These are phyloP conservation scores for Leucopsar rothschildi DNA, from an alignment of 2,113 vertebrate species.

Conservation along the genomic window DNA sequence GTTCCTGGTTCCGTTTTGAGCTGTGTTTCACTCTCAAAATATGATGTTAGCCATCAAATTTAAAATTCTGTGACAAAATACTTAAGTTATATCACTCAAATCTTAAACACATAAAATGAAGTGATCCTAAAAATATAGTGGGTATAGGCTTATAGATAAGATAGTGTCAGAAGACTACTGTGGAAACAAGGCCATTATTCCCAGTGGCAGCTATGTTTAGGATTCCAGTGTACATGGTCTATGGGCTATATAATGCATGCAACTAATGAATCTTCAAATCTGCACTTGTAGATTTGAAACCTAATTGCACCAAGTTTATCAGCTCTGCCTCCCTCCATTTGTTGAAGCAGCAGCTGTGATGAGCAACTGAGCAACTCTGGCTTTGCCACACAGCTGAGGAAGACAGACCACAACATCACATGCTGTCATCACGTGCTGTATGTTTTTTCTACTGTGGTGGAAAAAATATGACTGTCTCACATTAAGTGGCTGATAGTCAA, in stretches of 20 bases:
- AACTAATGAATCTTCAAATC: background rate
- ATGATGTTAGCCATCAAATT: background rate
- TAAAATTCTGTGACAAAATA: background rate
- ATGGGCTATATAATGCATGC: background rate
- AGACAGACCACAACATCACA: constrained; percentile 14
- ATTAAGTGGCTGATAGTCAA: background rate
- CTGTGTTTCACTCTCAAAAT: background rate
- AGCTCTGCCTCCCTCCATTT: background rate
- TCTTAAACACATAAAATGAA: background rate
- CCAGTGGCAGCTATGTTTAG: background rate
- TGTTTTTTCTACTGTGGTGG: background rate
- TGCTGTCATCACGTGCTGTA: background rate
- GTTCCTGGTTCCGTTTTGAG: background rate
- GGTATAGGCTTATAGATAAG: background rate
- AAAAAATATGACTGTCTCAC: background rate
- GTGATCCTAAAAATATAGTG: background rate
- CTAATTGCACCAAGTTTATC: background rate
- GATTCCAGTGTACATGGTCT: background rate
- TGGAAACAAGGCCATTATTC: background rate
- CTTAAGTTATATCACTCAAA: background rate
- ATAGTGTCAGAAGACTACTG: background rate
- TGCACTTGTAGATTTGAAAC: background rate
- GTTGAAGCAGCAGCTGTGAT: background rate
- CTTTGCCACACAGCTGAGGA: background rate
- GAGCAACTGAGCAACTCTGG: background rate